Evolutionary conservation across 2,113 vertebrate species (phyloP).

Genomic region (Podilymbus podiceps): DNA sequence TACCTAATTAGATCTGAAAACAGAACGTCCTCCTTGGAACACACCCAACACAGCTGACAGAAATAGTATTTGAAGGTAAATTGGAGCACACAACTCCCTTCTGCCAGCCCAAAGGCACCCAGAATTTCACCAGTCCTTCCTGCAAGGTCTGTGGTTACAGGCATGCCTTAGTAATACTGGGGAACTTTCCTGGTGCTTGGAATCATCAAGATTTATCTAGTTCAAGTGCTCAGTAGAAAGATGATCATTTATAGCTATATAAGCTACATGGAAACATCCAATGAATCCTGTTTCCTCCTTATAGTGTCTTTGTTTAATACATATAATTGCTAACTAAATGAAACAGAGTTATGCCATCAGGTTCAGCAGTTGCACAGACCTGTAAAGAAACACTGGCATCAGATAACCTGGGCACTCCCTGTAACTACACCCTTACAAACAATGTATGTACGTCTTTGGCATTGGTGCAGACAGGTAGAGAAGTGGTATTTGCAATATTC

Average conservation of each 20-base stretch:
- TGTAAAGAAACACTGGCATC: background rate
- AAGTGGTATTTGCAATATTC: background rate
- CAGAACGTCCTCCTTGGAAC: background rate
- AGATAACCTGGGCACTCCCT: background rate
- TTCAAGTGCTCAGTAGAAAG: background rate
- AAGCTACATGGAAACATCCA: background rate
- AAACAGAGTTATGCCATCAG: background rate
- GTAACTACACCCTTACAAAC: background rate
- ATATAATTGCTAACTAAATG: background rate
- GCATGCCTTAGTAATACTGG: too few relatives aligned
- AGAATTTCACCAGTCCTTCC: background rate
- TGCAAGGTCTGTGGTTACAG: background rate
- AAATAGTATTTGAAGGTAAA: background rate
- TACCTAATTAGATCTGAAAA: background rate
- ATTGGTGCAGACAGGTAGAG: background rate
- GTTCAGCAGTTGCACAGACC: background rate
- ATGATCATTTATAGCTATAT: background rate
- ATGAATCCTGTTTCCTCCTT: background rate
- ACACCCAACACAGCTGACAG: background rate
- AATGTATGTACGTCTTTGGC: rapidly evolving
- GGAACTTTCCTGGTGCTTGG: background rate
- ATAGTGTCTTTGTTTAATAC: background rate
- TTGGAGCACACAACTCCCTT: background rate
- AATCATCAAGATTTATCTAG: background rate
- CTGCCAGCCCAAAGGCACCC: background rate